phyloP scores from a whole-genome alignment of 2,888 invertebrate species.

The Drosophila phalerata region DNA sequence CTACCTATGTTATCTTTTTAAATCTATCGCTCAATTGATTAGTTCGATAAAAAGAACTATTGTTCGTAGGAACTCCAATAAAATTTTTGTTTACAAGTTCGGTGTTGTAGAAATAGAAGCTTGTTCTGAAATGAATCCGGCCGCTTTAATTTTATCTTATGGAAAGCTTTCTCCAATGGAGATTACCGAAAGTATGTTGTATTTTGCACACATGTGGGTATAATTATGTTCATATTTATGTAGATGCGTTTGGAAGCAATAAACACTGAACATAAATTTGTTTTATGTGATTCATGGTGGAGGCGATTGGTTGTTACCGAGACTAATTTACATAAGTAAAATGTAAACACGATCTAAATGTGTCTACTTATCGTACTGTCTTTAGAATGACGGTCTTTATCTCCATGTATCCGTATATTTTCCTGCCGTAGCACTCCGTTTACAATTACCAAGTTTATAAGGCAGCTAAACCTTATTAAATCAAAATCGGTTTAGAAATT shows the following conservation, averaged over 20 bases:
- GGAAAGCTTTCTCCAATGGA: slow-evolving; percentile 43
- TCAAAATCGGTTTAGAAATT: not conserved
- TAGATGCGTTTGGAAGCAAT: not conserved
- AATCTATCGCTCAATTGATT: not conserved
- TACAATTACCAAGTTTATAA: not conserved
- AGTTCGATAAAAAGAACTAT: slow-evolving; percentile 18
- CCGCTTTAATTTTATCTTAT: slow-evolving; percentile 51
- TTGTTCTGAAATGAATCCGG: slow-evolving; percentile 48
- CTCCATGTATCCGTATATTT: not conserved
- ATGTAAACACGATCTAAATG: no score
- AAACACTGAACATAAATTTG: not conserved
- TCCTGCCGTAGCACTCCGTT: not conserved
- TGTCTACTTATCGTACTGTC: no score
- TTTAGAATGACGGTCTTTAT: not conserved
- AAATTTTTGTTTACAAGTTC: slow-evolving; percentile 39
- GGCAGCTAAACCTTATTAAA: not conserved
- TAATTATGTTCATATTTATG: not conserved
- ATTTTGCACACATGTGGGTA: not conserved
- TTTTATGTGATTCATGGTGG: slow-evolving; percentile 1
- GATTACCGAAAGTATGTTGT: slow-evolving; percentile 51
- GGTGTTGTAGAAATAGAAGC: slow-evolving; percentile 9
- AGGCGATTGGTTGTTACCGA: not conserved
- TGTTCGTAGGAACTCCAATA: not conserved
- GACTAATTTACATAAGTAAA: not conserved
- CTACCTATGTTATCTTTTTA: not conserved